These are phyloP conservation scores for Pammene aurita DNA, from an alignment of 2,888 invertebrate species.

Conservation along the genomic window DNA sequence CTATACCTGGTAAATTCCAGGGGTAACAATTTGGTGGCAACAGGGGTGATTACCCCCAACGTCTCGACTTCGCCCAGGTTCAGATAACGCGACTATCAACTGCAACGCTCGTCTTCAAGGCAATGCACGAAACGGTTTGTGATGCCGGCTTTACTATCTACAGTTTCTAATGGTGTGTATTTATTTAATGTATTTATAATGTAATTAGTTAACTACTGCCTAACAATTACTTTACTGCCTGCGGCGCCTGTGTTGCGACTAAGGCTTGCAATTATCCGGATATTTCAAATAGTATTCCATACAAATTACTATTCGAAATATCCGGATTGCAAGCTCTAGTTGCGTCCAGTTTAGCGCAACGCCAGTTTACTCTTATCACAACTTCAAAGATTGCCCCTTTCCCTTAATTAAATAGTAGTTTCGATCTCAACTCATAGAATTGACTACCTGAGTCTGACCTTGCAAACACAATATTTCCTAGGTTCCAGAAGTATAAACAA, in stretches of 20 bases:
- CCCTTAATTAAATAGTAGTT: not conserved
- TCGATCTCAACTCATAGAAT: not conserved
- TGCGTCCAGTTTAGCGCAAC: not conserved
- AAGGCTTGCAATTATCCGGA: no score
- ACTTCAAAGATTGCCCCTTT: not conserved
- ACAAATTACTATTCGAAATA: no score
- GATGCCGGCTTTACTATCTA: slow-evolving; percentile 10
- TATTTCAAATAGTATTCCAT: no score
- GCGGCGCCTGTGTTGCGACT: not conserved
- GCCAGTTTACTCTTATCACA: not conserved
- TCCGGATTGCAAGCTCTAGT: not conserved
- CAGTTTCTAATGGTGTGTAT: slow-evolving; percentile 10
- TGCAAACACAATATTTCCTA: not conserved
- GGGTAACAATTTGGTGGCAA: no score
- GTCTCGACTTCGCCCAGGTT: no score
- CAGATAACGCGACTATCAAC: not conserved
- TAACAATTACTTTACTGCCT: not conserved
- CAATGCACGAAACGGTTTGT: not conserved
- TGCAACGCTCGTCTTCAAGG: not conserved
- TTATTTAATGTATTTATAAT: not conserved
- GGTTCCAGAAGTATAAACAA: no score
- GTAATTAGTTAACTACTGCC: not conserved
- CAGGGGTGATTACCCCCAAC: no score
- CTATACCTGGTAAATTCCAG: no score
- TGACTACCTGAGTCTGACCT: not conserved